Conservation (phyloP, 1,140 invertebrate genomes). For the Schlechtendalia chinensis region DNA sequence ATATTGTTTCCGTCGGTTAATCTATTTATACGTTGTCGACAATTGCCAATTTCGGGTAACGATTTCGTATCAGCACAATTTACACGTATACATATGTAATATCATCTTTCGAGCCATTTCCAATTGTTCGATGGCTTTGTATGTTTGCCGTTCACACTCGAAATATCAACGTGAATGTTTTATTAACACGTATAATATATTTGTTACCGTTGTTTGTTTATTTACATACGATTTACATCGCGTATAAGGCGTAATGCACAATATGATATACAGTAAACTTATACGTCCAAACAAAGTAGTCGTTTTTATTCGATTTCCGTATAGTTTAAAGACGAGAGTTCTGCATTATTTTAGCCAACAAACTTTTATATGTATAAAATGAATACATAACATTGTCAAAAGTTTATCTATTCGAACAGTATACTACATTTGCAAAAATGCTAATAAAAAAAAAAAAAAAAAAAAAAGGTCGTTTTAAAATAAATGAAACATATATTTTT, state of each 20-base stretch:
- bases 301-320: background rate
- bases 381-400: too few relatives aligned
- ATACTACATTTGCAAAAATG: too few relatives aligned
- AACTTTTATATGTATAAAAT: background rate
- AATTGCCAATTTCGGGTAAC: background rate
- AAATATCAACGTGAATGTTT: background rate
- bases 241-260: background rate
- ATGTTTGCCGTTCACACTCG: background rate
- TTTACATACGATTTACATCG: conserved; percentile 4
- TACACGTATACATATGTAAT: too few relatives aligned
- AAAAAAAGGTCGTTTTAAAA: too few relatives aligned
- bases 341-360: background rate
- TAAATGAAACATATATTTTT: too few relatives aligned
- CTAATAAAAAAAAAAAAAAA: too few relatives aligned
- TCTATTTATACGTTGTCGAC: too few relatives aligned
- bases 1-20: too few relatives aligned
- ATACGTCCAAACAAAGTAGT: background rate
- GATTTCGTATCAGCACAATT: background rate
- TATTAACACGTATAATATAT: conserved; percentile 6
- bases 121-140: background rate
- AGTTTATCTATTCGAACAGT: too few relatives aligned
- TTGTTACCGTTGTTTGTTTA: background rate
- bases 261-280: conserved; percentile 13
- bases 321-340: background rate
- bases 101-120: background rate